A percentile compares a stretch with the other conserved stretches of the same genome.
Conservation (phyloP, 2,797 vertebrate genomes). For the Pyrocephalus nanus region DNA sequence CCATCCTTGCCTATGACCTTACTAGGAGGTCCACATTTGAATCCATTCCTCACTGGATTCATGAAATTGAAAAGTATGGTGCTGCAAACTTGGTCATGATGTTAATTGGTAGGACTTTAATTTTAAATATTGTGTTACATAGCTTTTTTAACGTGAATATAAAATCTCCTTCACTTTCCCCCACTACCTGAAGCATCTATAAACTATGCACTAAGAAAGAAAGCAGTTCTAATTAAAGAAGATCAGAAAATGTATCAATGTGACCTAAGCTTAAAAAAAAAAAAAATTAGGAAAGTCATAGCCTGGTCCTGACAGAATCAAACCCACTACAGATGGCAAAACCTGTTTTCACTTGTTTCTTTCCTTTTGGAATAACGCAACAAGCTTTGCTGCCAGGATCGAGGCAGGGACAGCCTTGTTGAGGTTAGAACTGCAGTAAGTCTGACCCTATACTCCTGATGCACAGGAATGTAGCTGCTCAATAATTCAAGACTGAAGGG, state of each 20-base stretch:
- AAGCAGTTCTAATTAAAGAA: background rate
- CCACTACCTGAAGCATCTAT: background rate
- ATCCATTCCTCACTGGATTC: constrained; percentile 92
- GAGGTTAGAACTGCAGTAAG: background rate
- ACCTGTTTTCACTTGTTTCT: background rate
- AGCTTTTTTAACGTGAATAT: background rate
- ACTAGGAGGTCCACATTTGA: constrained; percentile 88
- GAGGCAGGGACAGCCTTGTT: background rate
- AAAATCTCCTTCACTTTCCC: background rate
- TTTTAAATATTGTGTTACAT: background rate
- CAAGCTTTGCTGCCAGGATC: background rate
- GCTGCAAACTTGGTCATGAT: constrained; percentile 89
- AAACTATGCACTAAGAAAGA: background rate
- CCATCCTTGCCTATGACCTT: constrained; percentile 95
- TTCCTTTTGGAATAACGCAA: background rate
- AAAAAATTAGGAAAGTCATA: background rate
- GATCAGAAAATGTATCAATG: background rate
- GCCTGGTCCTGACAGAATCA: background rate
- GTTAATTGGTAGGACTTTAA: constrained; percentile 85
- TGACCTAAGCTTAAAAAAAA: background rate
- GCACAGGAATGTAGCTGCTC: background rate
- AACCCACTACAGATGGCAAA: background rate
- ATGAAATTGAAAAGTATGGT: constrained; percentile 89
- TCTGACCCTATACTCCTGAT: background rate
- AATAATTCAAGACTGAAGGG: background rate